Evolutionary conservation across 1,140 invertebrate genomes (phyloP).

Genomic region (Aporrectodea caliginosa): DNA sequence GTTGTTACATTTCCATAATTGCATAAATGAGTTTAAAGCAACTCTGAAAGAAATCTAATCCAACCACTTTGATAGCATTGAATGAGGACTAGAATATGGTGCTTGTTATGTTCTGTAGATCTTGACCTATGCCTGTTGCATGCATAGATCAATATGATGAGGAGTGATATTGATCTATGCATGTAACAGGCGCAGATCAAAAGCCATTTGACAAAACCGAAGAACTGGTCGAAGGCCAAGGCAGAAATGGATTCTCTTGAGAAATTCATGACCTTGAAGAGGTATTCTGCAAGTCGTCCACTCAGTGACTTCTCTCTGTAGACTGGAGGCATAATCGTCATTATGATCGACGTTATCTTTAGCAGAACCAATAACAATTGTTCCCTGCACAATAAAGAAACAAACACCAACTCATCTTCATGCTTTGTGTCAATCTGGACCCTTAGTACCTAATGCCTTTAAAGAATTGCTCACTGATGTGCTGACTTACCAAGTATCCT

Average conservation of each 20-base stretch:
- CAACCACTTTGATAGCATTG: too few relatives aligned
- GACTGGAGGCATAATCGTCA: not conserved
- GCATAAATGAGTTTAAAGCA: too few relatives aligned
- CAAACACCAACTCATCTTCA: conserved; percentile 37
- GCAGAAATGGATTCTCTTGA: not conserved
- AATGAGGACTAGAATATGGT: too few relatives aligned
- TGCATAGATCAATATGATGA: too few relatives aligned
- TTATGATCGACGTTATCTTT: not conserved
- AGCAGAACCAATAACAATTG: not conserved
- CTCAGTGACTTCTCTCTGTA: not conserved
- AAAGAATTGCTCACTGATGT: not conserved
- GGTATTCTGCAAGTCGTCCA: not conserved
- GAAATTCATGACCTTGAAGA: not conserved
- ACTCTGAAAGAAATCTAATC: too few relatives aligned
- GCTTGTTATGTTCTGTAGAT: too few relatives aligned
- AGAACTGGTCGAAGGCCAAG: not conserved
- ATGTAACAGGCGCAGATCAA: not conserved
- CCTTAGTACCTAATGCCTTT: conserved; percentile 33
- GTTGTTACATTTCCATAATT: too few relatives aligned
- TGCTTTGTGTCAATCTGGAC: too few relatives aligned
- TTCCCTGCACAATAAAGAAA: conserved; percentile 33
- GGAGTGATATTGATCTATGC: too few relatives aligned
- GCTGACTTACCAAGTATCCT: not conserved
- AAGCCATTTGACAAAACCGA: not conserved
- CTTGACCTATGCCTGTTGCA: too few relatives aligned